Evolutionary conservation across 2,113 vertebrate species (phyloP), one percentile per base, ranked within the genome.

Genomic region (Myanophis thanlyinensis): DNA sequence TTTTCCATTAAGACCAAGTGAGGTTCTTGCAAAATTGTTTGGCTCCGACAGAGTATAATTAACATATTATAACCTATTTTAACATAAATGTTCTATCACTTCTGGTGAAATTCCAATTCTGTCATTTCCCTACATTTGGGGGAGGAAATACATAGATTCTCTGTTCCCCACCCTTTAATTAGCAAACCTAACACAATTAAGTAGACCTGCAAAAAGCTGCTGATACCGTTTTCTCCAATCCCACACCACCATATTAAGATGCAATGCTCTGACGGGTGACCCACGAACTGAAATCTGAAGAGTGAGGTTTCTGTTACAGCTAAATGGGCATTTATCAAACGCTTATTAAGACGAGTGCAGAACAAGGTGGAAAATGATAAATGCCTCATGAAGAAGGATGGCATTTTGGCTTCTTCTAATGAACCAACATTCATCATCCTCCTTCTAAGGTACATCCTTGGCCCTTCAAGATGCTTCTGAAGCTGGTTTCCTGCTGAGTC

Each of bases 271-370:
- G 91, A 94, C 96, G 95, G 92, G 95, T 94, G 93, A 96, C 93
- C 94, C 44, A 44, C 92, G 94, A 96, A 96, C 89, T 22, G 92
- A 92, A 73, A 93, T 89, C 96, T 95, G 92, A 95, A 97, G 94
- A 20, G 84, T 56, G 46, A 93, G 91, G 97, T 97, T 97, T 95
- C 93, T 95, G 52, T 94, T 93, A 46, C 46, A 92, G 40, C 53
- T 96, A 95, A 97, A 95, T 84, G 53, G 89, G 91, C 8, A 0
- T 97, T 97, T 95, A 96, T 97, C 95, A 97, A 96, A 96, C 89
- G 49, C 87, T 96, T 96, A 95, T 94, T 97, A 97, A 95, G 73
- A 94, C 67, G 10, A 47, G 85, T 95, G 80, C 6, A 95, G 90
- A 96, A 96, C 44, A 96, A 87, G 95, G 91, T 93, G 40, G 90